Base-by-base conservation (phyloP, 2,888 invertebrate genomes). In the Miltochrista miniata region DNA sequence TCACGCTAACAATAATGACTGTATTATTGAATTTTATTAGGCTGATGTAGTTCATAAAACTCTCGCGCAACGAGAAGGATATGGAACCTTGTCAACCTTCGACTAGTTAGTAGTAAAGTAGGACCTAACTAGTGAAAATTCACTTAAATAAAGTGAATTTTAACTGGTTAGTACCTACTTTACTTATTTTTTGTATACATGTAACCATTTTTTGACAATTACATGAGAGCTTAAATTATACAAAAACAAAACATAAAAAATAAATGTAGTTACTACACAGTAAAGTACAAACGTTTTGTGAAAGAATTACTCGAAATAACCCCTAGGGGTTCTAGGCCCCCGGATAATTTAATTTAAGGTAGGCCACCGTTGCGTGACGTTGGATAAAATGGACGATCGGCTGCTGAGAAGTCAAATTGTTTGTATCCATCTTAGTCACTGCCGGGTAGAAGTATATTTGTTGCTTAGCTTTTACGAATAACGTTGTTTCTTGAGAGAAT, bases 281-380 rank as follows among this genome's bases (percentile, higher is more conserved):
- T 41, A 41, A 10, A 40, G 5, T 1, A 14, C 4, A 3, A 36
- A 50, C 15, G 31, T 42, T 45, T 36, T 30, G 33, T 39, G 33
- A 35, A 34, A 30, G 24, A 43, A 34, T 49, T 48, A 37, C 31
- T 13, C 36, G 34, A 10, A 39, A 33, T 36, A 14, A 14, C 10
- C 36, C 10, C 14, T 13, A 30, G 42, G 42, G 48, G 15, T 13
- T 9, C 15, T 48, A 43, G 37, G 42, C 38, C 31, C n/a, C 38
- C 31, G 33, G 64, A 65, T 72, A 74, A 73, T 74, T 71, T 69
- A 70, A 73, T 75, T 71, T 68, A 64, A 61, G 59, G 50, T 53
- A 49, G 59, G 49, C 45, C 49, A 53, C 5, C 8, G 18, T 24
- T 29, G 30, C 18, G 24, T 39, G 44, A 37, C 11, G 37, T 37